Evolutionary conservation across 1,140 invertebrate genomes (phyloP).

Genomic region (Eufriesea mexicana): DNA sequence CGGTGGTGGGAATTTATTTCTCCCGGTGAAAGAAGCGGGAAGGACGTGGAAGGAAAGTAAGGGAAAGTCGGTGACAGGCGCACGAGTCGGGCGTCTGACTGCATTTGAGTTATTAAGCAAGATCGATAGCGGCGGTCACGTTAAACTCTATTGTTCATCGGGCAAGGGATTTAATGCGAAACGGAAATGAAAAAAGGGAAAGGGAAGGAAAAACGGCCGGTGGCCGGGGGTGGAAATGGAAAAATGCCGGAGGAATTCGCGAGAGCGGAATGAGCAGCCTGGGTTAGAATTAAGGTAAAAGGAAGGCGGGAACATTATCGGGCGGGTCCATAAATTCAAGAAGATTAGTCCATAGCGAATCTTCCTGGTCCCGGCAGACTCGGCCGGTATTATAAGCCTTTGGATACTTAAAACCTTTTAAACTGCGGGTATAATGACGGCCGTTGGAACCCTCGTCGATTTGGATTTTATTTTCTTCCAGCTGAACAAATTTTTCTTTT

Average conservation of each 20-base stretch:
- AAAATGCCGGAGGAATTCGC: constrained; percentile 63
- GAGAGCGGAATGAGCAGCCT: constrained; percentile 48
- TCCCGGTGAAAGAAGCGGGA: background rate
- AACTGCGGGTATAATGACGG: constrained; percentile 30
- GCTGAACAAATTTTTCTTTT: background rate
- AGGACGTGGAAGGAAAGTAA: background rate
- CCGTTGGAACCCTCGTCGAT: constrained; percentile 13
- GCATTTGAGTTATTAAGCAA: constrained; percentile 47
- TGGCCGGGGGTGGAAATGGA: constrained; percentile 51
- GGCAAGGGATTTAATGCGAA: constrained; percentile 60
- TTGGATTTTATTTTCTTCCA: constrained; percentile 34
- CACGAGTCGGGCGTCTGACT: background rate
- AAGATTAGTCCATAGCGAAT: constrained; percentile 71
- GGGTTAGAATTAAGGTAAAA: constrained; percentile 72
- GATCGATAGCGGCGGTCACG: constrained; percentile 63
- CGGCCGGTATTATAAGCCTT: constrained; percentile 54
- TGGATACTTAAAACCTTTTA: constrained; percentile 55
- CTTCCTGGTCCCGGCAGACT: constrained; percentile 41
- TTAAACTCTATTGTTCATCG: constrained; percentile 64
- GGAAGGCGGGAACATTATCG: constrained; percentile 74
- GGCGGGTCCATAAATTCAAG: constrained; percentile 72
- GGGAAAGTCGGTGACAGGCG: background rate
- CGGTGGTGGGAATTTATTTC: background rate
- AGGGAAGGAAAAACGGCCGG: constrained; percentile 10
- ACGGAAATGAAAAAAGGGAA: constrained; percentile 57